Conservation (phyloP, 2,797 vertebrate genomes). For the Moxostoma hubbsi region DNA sequence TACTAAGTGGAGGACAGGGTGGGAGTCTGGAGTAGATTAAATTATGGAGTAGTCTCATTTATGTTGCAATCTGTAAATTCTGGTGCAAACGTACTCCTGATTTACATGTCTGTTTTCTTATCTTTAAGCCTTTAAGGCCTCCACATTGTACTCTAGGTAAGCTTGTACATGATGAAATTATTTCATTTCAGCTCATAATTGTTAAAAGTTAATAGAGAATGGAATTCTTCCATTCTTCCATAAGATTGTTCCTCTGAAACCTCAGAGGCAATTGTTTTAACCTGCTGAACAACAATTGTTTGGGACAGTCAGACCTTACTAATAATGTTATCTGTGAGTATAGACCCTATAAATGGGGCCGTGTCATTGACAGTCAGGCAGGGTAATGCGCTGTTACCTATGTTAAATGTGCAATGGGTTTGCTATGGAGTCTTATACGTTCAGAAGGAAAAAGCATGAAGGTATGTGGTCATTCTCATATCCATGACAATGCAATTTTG, state of each 20-base stretch:
- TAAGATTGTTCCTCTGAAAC: constrained; percentile 21
- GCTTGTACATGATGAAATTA: neutral
- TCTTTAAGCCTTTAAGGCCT: constrained; percentile 1
- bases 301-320: constrained; percentile 67
- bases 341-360: constrained; percentile 76
- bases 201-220: constrained; percentile 16
- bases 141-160: constrained; percentile 18
- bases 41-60: neutral
- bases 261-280: constrained; percentile 44
- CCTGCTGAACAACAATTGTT: constrained; percentile 67
- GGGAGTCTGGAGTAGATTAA: constrained; percentile 10
- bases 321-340: constrained; percentile 71
- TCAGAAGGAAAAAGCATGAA: constrained; percentile 78
- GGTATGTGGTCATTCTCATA: constrained; percentile 72
- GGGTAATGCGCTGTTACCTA: constrained; percentile 57
- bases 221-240: neutral
- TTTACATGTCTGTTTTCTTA: constrained; percentile 25
- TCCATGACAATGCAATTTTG: constrained; percentile 23
- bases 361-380: constrained; percentile 54
- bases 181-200: neutral
- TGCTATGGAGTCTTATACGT: constrained; percentile 76
- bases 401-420: constrained; percentile 69
- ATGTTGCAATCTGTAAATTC: constrained; percentile 28
- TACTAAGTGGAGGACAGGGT: constrained; percentile 15
- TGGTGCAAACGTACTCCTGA: constrained; percentile 27